phyloP scores from a whole-genome alignment of 1,140 invertebrate species.

The Bombyx mori region DNA sequence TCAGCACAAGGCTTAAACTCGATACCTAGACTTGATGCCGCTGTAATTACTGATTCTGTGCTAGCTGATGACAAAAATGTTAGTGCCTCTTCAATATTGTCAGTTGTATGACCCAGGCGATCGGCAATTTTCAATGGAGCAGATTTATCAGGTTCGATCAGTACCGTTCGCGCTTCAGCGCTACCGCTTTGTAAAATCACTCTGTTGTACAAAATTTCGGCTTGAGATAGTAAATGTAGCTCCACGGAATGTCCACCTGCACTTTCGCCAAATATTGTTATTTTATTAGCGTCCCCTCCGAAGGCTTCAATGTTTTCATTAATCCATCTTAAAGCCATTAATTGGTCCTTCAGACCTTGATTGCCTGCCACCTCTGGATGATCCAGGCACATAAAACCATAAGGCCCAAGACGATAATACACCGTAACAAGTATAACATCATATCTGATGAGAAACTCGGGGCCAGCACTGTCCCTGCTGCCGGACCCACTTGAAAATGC shows the following conservation, averaged over 20 bases:
- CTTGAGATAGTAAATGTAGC: slow-evolving; percentile 18
- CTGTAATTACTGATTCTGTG: slow-evolving; percentile 9
- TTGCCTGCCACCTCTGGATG: slow-evolving; percentile 16
- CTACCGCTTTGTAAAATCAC: slow-evolving; percentile 25
- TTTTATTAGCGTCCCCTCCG: slow-evolving; percentile 19
- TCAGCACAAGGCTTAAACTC: slow-evolving; percentile 25
- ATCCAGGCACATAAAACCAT: slow-evolving; percentile 21
- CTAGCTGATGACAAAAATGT: slow-evolving; percentile 12
- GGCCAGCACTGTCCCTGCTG: slow-evolving; percentile 6
- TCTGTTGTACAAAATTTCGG: slow-evolving; percentile 18
- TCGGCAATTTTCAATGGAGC: slow-evolving; percentile 20
- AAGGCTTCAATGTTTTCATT: slow-evolving; percentile 25
- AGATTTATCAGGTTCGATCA: slow-evolving; percentile 14
- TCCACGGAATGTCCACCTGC: slow-evolving; percentile 17
- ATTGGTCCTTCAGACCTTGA: slow-evolving; percentile 32
- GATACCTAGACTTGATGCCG: slow-evolving; percentile 6
- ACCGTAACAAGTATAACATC: slow-evolving; percentile 15
- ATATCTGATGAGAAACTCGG: slow-evolving; percentile 10
- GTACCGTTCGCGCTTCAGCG: slow-evolving; percentile 8
- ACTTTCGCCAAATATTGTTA: slow-evolving; percentile 21
- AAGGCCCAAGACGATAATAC: slow-evolving; percentile 16
- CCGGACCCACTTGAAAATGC: slow-evolving; percentile 9
- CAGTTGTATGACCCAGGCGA: slow-evolving; percentile 16
- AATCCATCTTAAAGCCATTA: slow-evolving; percentile 24
- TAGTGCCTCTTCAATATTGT: slow-evolving; percentile 14